A percentile compares a stretch with the other conserved stretches of the same genome.
Conservation (phyloP, 2,797 vertebrate genomes). For the Acanthornis magna region DNA sequence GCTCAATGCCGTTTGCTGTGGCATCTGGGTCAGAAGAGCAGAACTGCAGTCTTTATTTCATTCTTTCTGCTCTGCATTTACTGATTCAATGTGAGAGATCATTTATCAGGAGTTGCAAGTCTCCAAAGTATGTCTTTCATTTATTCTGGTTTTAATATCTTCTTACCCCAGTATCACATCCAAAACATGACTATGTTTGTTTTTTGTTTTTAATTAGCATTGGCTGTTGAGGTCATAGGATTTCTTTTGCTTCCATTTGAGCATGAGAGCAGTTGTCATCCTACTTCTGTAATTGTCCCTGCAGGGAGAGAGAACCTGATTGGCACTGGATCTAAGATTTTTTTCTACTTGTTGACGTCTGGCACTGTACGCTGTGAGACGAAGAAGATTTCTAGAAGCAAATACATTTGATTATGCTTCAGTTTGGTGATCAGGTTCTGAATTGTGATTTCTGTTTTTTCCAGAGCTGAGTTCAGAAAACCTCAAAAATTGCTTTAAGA, state of each 20-base stretch:
- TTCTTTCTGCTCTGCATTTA: not conserved
- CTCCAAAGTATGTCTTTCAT: not conserved
- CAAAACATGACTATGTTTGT: not conserved
- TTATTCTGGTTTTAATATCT: not conserved
- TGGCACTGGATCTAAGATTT: not conserved
- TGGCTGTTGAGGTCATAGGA: not conserved
- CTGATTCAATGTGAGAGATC: not conserved
- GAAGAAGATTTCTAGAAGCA: not conserved
- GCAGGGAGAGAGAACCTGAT: not conserved
- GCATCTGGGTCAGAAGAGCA: not conserved
- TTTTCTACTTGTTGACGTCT: not conserved
- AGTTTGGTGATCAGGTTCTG: not conserved
- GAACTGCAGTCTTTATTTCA: not conserved
- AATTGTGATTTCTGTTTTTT: constrained; percentile 56
- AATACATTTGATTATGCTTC: not conserved
- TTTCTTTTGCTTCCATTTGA: not conserved
- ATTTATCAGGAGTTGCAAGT: not conserved
- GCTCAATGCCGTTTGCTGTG: not conserved
- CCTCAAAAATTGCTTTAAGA: constrained; percentile 93
- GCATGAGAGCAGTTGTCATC: not conserved
- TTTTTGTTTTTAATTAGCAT: not conserved
- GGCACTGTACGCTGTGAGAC: not conserved
- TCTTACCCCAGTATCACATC: not conserved
- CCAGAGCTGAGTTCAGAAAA: constrained; percentile 96
- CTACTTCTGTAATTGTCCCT: not conserved